Base-by-base conservation (phyloP, 2,888 invertebrate species). In the Orthosia gothica region DNA sequence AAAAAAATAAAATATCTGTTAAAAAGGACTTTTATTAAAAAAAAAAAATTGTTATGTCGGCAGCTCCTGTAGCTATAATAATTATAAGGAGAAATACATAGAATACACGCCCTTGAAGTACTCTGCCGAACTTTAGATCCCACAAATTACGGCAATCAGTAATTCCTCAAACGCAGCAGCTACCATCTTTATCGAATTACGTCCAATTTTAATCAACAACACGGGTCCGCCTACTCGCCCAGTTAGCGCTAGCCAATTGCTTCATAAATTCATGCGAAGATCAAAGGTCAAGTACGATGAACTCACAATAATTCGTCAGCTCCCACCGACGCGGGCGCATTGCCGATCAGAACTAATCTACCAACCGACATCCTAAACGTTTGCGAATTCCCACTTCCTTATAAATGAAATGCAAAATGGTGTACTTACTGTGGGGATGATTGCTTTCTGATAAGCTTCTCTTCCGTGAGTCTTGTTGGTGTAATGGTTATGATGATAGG, bases 281-380 rank as follows among this genome's bases (percentile, higher is more conserved):
- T 81, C 83, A 85, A 93, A 94, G 95, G 95, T 95, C 95, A 95
- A 94, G 93, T 92, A 92, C 92, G 89, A 88, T 93, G 94, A 94
- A 93, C 93, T 92, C 90, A 89, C 89, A 90, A 89, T 92, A 93
- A 93, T 92, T 91, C 87, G 89, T 92, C 87, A 76, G 81, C 81
- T 84, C 82, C 75, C 68, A 84, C 81, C 50, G 75, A 32, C 59
- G 70, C 81, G 55, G 77, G 59, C 72, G 61, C 82, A 79, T 74
- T 70, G 76, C 65, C 81, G 85, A 85, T 79, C 80, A 79, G 50
- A 78, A 70, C 81, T 72, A 86, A 87, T 85, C 82, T 68, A 76
- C 76, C 66, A 47, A 45, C 81, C 69, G 63, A 86, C 86, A 82
- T 81, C 83, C 86, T 81, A 79, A 82, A 77, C 75, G 77, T 69